A percentile compares a stretch with the other conserved stretches of the same genome.
phyloP scores from a whole-genome alignment of 2,888 invertebrate genomes.

The Drosophila anceps region DNA sequence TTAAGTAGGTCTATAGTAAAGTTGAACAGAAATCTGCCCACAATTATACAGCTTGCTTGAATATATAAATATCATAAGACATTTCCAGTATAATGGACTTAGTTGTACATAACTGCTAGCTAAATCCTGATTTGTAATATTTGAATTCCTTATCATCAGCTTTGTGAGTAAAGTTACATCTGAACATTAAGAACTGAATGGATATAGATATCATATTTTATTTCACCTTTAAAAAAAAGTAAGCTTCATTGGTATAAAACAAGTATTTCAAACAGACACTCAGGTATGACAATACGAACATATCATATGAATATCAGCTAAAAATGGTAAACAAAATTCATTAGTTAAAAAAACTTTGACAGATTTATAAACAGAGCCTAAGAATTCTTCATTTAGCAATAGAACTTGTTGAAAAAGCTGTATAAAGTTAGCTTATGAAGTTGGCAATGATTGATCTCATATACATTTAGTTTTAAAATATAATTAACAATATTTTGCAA shows the following conservation, averaged over 20 bases:
- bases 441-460: background rate
- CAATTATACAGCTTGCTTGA: background rate
- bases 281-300: background rate
- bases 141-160: background rate
- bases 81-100: no score
- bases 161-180: background rate
- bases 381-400: background rate
- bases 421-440: background rate
- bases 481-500: background rate
- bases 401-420: background rate
- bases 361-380: background rate
- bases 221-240: background rate
- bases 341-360: background rate
- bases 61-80: background rate
- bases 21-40: background rate
- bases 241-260: background rate
- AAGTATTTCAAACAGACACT: background rate
- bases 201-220: background rate
- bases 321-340: no score
- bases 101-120: no score
- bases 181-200: background rate
- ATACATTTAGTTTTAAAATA: slow-evolving; percentile 5
- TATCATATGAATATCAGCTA: background rate
- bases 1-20: slow-evolving; percentile 73
- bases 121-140: background rate